Base-by-base conservation (phyloP, 2,113 vertebrate species). In the Chaetodon trifascialis region DNA sequence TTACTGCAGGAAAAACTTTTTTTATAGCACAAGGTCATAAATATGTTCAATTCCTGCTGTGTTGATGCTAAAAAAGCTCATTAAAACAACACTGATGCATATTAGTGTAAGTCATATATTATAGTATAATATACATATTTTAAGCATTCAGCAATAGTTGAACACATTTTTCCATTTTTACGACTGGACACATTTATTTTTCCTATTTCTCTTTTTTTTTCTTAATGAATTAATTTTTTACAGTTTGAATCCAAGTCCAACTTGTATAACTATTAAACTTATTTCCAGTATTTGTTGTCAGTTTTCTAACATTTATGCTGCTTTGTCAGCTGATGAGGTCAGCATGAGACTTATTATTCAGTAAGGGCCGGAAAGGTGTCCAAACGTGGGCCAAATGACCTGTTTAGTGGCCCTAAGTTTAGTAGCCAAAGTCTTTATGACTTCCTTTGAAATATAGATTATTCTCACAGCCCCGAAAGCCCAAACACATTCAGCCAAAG, bases 401-500 rank as follows among this genome's bases (percentile, higher is more conserved):
- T 9, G 54, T 51, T 70, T 58, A 76, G 62, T 70, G 55, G 30
- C 46, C 9, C 40, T 30, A 44, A 6, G 54, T 77, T 66, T 60
- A 52, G 64, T 34, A n/a, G 36, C 59, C 25, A 80, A 67, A 51
- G 47, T 80, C 65, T 70, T 66, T 52, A 62, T 36, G 49, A 49
- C 40, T 88, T 34, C 44, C 54, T 81, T 76, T 74, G 14, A 83
- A 75, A 73, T 72, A 59, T 38, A 78, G 67, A 80, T 86, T 86
- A 79, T 76, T 79, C 58, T 56, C 65, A 60, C 38, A 64, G 62
- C 34, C 44, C 38, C 12, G 34, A 86, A 72, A 11, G 23, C 17
- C 51, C 54, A 38, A 56, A 75, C 80, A 82, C 83, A 79, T 88
- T 89, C 60, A 67, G 15, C 68, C 82, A 70, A 58, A 84, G 77